Evolutionary conservation across 2,797 vertebrate species (phyloP).

Genomic region (Melanotaenia boesemani): DNA sequence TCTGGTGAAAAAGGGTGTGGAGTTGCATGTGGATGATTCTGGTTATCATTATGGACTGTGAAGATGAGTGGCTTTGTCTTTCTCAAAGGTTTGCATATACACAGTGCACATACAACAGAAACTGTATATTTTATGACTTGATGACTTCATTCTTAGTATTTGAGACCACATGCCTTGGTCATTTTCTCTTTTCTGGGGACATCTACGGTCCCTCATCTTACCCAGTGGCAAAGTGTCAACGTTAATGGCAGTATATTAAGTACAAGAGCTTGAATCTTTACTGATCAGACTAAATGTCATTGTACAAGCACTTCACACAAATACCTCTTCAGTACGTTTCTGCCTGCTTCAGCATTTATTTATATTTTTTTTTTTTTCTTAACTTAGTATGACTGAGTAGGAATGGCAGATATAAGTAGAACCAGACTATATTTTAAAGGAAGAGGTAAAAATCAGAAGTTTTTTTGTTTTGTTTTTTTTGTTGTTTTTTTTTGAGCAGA

Average conservation of each 20-base stretch:
- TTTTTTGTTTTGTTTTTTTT: not conserved
- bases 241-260: constrained; percentile 44
- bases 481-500: constrained; percentile 34
- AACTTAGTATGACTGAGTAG: constrained; percentile 57
- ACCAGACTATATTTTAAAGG: constrained; percentile 16
- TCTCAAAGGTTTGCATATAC: constrained; percentile 11
- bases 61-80: constrained; percentile 36
- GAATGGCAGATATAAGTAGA: constrained; percentile 38
- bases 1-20: constrained; percentile 52
- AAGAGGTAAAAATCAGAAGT: constrained; percentile 15
- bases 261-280: constrained; percentile 60
- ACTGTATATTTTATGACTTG: constrained; percentile 26
- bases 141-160: constrained; percentile 22
- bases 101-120: constrained; percentile 17
- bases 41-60: constrained; percentile 33
- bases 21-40: constrained; percentile 37
- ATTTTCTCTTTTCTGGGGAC: not conserved
- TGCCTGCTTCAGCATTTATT: constrained; percentile 77
- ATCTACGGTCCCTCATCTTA: not conserved
- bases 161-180: constrained; percentile 45
- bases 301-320: constrained; percentile 82
- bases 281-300: constrained; percentile 57
- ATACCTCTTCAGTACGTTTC: constrained; percentile 76
- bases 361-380: constrained; percentile 61
- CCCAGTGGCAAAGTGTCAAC: constrained; percentile 49